Evolutionary conservation across 2,797 vertebrate species (phyloP).

Genomic region (Eospalax fontanierii): DNA sequence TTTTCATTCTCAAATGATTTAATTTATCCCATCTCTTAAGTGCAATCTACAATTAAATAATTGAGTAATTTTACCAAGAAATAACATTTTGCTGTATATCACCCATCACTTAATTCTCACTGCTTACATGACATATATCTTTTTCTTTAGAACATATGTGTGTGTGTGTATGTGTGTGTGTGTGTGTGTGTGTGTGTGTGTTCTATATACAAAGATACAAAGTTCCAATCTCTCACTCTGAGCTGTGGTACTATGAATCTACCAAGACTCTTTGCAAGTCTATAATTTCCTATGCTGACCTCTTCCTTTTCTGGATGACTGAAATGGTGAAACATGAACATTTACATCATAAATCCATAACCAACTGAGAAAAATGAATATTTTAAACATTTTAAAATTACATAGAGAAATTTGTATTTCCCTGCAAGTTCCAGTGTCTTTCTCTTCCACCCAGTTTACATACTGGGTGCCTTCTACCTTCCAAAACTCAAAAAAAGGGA

Average conservation of each 20-base stretch:
- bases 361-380: neutral
- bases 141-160: neutral
- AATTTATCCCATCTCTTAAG: neutral
- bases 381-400: neutral
- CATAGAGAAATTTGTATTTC: neutral
- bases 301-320: neutral
- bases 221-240: neutral
- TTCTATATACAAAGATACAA: neutral
- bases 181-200: no score
- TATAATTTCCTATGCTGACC: neutral
- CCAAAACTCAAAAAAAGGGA: no score
- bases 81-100: neutral
- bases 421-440: neutral
- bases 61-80: neutral
- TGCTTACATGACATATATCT: neutral
- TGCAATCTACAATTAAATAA: neutral
- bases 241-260: neutral
- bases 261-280: neutral
- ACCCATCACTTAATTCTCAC: neutral
- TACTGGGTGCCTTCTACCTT: fast-evolving
- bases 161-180: neutral
- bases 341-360: neutral
- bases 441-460: no score
- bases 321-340: neutral
- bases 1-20: neutral